Percentiles rank a stretch among this genome's conserved stretches.
phyloP scores from a whole-genome alignment of 2,797 vertebrate genomes.

The Chelidonichthys spinosus region DNA sequence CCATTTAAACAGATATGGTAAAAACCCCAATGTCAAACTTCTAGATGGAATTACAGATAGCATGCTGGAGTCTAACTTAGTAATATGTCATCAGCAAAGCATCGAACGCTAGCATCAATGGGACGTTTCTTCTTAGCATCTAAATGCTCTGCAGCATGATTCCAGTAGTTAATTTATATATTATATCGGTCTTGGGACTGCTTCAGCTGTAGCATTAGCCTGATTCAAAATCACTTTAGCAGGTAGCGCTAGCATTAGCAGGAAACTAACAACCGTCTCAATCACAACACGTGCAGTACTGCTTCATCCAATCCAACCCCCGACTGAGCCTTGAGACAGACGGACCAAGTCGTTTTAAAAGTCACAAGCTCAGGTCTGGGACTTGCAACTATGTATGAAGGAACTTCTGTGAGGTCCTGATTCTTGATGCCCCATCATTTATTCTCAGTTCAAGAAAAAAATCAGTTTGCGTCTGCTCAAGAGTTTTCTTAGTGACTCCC shows the following conservation, averaged over 20 bases:
- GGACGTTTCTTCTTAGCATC: background rate
- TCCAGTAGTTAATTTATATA: background rate
- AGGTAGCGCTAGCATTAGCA: background rate
- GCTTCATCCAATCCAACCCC: background rate
- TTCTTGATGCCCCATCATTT: too few relatives aligned
- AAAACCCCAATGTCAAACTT: background rate
- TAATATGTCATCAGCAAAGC: background rate
- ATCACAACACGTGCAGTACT: background rate
- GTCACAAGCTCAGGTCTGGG: background rate
- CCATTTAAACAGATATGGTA: background rate
- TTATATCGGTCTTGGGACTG: background rate
- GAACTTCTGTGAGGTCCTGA: too few relatives aligned
- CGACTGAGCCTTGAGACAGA: background rate
- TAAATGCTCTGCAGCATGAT: background rate
- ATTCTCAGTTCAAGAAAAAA: background rate
- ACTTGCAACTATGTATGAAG: background rate
- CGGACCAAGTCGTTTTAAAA: background rate
- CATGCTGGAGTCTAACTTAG: background rate
- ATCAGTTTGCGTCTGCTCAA: background rate
- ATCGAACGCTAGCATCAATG: background rate
- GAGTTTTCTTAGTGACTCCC: constrained; percentile 8
- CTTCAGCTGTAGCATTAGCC: background rate
- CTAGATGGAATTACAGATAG: background rate
- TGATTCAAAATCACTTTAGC: background rate
- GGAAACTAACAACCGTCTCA: background rate